A percentile compares a stretch with the other conserved stretches of the same genome.
These are phyloP conservation scores for Petaurus breviceps DNA, from an alignment of 2,113 vertebrate species.

Conservation along the genomic window DNA sequence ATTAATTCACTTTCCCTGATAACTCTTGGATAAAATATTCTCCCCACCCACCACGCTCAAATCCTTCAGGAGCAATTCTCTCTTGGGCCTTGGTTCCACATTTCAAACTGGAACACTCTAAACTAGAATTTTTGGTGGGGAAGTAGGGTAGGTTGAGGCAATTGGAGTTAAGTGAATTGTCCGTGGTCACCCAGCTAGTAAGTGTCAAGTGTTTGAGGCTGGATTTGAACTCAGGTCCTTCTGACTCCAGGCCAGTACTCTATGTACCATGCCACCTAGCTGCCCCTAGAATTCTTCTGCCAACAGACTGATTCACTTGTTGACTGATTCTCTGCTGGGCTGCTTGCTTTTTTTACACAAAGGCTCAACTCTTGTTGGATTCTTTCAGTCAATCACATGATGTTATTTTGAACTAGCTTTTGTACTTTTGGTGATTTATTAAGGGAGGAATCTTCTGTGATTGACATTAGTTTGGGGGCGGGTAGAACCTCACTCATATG, in stretches of 20 bases:
- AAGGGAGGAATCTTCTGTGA: background rate
- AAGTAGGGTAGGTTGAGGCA: too few species aligned
- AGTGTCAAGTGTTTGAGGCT: too few species aligned
- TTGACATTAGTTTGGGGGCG: background rate
- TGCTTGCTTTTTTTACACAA: background rate
- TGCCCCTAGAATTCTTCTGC: background rate
- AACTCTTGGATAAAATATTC: background rate
- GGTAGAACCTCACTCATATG: background rate
- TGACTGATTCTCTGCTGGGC: background rate
- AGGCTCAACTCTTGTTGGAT: background rate
- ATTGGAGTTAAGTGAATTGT: too few species aligned
- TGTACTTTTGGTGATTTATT: background rate
- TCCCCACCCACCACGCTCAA: background rate
- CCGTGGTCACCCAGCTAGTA: too few species aligned
- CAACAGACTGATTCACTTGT: background rate
- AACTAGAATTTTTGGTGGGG: background rate
- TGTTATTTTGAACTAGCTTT: background rate
- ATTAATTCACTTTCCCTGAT: background rate
- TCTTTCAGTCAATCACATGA: background rate
- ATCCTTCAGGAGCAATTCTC: background rate
- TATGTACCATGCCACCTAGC: too few species aligned
- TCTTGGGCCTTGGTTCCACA: background rate
- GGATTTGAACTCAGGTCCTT: too few species aligned
- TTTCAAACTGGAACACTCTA: background rate
- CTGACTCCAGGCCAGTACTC: too few species aligned